These are phyloP conservation scores for Melikaiella ostensackeni DNA, from an alignment of 2,888 invertebrate species.

Conservation along the genomic window DNA sequence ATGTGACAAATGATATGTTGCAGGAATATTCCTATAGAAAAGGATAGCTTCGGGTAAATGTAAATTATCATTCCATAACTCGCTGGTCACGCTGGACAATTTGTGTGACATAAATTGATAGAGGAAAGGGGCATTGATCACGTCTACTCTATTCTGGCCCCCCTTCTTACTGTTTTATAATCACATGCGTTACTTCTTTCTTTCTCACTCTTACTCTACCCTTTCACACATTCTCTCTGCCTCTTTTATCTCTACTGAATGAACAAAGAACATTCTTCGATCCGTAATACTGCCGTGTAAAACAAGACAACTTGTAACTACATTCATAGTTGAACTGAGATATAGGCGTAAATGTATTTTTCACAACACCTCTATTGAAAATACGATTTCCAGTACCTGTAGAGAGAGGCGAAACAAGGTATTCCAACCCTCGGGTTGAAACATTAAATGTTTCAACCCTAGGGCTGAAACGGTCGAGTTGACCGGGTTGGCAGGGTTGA, in stretches of 20 bases:
- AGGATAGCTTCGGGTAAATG: neutral
- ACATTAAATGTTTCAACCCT: no score
- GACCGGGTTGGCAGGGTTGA: no score
- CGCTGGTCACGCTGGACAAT: constrained; percentile 31
- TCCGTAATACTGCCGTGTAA: no score
- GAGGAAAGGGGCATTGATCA: constrained; percentile 26
- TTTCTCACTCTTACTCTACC: constrained; percentile 31
- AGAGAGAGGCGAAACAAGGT: no score
- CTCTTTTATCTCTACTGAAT: constrained; percentile 49
- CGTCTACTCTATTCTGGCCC: constrained; percentile 20
- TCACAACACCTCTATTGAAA: no score
- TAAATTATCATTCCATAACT: constrained; percentile 36
- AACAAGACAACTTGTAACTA: no score
- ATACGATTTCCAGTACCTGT: no score
- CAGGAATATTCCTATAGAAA: neutral
- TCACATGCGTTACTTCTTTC: neutral
- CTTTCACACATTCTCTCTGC: constrained; percentile 47
- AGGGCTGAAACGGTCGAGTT: no score
- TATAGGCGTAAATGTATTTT: no score
- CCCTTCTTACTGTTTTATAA: neutral
- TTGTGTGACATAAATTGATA: constrained; percentile 23
- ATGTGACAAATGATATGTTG: neutral
- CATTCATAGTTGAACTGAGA: no score
- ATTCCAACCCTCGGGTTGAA: no score
- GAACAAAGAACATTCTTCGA: constrained; percentile 68